Conservation (phyloP, 2,888 invertebrate species). For the Alloscopus bannaensis region DNA sequence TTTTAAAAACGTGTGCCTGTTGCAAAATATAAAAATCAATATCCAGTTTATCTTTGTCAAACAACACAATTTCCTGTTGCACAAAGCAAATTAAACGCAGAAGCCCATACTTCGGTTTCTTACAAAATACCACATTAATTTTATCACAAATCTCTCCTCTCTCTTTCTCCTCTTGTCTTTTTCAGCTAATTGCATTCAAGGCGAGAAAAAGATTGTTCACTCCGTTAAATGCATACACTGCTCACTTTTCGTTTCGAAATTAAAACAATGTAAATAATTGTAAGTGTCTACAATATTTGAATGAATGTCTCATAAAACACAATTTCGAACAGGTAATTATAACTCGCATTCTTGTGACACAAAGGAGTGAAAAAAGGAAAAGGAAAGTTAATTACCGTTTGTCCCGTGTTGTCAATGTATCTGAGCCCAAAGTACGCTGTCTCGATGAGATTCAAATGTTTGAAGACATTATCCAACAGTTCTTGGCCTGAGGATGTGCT, state of each 20-base stretch:
- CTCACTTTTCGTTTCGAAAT: neutral
- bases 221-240: neutral
- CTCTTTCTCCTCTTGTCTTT: neutral
- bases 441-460: slow-evolving; percentile 94
- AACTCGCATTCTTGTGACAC: neutral
- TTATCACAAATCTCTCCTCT: slow-evolving; percentile 18
- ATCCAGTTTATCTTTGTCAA: slow-evolving; percentile 8
- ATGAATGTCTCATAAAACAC: slow-evolving; percentile 4
- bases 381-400: slow-evolving; percentile 84
- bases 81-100: slow-evolving; percentile 6
- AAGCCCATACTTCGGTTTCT: neutral
- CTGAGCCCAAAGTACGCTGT: slow-evolving; percentile 97
- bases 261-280: slow-evolving; percentile 8
- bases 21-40: slow-evolving; percentile 9
- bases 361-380: slow-evolving; percentile 22
- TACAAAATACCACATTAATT: slow-evolving; percentile 15
- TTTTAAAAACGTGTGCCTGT: neutral
- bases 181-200: slow-evolving; percentile 31
- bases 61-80: slow-evolving; percentile 21
- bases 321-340: slow-evolving; percentile 1
- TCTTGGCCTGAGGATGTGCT: slow-evolving; percentile 93
- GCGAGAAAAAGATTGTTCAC: slow-evolving; percentile 28
- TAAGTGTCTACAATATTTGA: neutral
- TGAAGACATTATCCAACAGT: slow-evolving; percentile 92
- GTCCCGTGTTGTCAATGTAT: slow-evolving; percentile 93